phyloP scores from a whole-genome alignment of 1,140 invertebrate species.

The Scaptomyza pallida region DNA sequence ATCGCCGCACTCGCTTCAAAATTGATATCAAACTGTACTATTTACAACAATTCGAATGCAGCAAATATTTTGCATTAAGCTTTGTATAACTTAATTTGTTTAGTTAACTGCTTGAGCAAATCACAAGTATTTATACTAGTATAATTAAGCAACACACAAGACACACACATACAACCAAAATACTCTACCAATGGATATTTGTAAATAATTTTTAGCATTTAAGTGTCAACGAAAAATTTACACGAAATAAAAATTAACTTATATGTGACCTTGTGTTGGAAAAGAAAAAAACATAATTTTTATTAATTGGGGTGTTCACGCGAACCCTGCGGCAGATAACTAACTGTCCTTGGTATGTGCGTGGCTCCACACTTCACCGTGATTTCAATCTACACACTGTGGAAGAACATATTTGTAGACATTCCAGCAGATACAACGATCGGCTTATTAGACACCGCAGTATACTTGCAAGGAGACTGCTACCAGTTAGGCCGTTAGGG shows the following conservation, averaged over 20 bases:
- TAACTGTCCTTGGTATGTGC: no score
- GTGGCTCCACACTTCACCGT: no score
- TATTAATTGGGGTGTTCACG: no score
- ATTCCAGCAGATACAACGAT: no score
- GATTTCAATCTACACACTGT: no score
- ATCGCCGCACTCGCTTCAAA: constrained; percentile 65
- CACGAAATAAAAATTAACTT: constrained; percentile 34
- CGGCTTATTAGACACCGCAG: no score
- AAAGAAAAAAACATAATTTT: constrained; percentile 22
- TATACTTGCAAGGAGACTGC: no score
- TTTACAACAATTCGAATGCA: constrained; percentile 44
- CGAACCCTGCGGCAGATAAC: background rate
- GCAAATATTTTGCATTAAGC: constrained; percentile 16
- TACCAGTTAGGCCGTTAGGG: no score
- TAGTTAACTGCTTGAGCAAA: constrained; percentile 26
- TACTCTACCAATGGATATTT: constrained; percentile 60
- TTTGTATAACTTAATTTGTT: constrained; percentile 33
- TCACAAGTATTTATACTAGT: constrained; percentile 18
- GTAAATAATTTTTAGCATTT: constrained; percentile 69
- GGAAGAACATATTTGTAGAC: no score
- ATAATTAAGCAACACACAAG: constrained; percentile 19
- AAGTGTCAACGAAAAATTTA: constrained; percentile 64
- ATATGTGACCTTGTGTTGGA: constrained; percentile 66
- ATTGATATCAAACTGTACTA: constrained; percentile 41
- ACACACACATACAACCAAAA: constrained; percentile 16